phyloP scores from a whole-genome alignment of 2,797 vertebrate genomes.

The Cheirogaleus major region DNA sequence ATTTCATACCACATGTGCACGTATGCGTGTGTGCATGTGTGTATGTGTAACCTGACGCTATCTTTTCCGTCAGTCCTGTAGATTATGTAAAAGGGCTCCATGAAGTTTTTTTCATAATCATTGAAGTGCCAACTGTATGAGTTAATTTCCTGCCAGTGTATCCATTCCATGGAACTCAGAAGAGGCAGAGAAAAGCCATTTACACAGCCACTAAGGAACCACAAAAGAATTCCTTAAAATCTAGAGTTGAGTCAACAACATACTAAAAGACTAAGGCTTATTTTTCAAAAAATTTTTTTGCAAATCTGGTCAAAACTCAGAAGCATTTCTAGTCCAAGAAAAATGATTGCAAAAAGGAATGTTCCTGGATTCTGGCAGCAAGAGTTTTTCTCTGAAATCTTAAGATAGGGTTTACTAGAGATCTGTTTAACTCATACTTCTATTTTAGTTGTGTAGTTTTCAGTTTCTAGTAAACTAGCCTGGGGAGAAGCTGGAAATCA shows the following conservation, averaged over 20 bases:
- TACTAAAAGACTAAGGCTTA: slow-evolving; percentile 40
- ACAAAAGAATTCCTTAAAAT: slow-evolving; percentile 42
- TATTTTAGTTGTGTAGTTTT: background rate
- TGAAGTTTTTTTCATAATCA: background rate
- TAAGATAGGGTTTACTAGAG: background rate
- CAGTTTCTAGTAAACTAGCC: slow-evolving; percentile 2
- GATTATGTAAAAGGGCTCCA: background rate
- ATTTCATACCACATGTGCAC: background rate
- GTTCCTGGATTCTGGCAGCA: slow-evolving; percentile 41
- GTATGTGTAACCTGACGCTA: background rate
- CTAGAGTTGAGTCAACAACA: slow-evolving; percentile 39
- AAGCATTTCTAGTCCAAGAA: slow-evolving; percentile 37
- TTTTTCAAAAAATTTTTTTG: slow-evolving; percentile 32
- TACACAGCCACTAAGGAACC: background rate
- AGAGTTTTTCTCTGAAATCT: slow-evolving; percentile 13
- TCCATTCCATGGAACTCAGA: background rate
- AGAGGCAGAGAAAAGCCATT: slow-evolving; percentile 12
- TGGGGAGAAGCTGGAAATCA: slow-evolving; percentile 5
- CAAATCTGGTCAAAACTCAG: slow-evolving; percentile 54
- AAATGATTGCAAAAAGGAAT: slow-evolving; percentile 57
- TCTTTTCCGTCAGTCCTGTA: slow-evolving; percentile 10
- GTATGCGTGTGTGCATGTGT: background rate
- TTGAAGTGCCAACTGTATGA: background rate
- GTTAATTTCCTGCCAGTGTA: slow-evolving; percentile 43
- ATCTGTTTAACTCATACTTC: slow-evolving; percentile 9